A percentile compares a stretch with the other conserved stretches of the same genome.
These are phyloP conservation scores for Mormyrops boulengeri DNA, from an alignment of 2,797 vertebrate species.

Conservation along the genomic window DNA sequence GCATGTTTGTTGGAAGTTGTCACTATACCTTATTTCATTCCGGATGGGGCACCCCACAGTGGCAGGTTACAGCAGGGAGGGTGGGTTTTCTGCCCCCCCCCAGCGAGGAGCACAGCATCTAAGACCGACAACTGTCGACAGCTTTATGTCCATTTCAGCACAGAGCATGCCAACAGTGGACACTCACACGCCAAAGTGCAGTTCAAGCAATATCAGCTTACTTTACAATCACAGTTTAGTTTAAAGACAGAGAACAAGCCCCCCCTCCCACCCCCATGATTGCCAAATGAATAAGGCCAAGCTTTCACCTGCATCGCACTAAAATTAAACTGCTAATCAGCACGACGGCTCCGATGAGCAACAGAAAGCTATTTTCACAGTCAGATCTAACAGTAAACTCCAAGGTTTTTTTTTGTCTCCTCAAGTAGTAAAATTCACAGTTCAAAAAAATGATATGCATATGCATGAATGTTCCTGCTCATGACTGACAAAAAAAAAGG, in stretches of 20 bases:
- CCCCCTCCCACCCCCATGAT: conserved; percentile 38
- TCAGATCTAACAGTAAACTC: conserved; percentile 18
- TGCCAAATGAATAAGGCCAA: conserved; percentile 62
- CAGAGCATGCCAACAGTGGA: conserved; percentile 45
- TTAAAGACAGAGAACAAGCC: conserved; percentile 42
- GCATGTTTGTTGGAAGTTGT: conserved; percentile 61
- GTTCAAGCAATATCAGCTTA: conserved; percentile 57
- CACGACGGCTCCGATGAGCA: background rate
- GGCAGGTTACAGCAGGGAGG: conserved; percentile 40
- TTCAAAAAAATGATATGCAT: conserved; percentile 17
- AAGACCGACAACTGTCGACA: conserved; percentile 50
- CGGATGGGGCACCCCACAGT: conserved; percentile 48
- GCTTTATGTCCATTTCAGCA: conserved; percentile 62
- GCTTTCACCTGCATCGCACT: conserved; percentile 42
- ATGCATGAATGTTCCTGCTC: conserved; percentile 9
- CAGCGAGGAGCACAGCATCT: conserved; percentile 31
- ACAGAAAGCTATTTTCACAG: conserved; percentile 20
- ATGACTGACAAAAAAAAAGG: background rate
- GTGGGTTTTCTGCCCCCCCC: conserved; percentile 28
- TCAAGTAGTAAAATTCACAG: conserved; percentile 27
- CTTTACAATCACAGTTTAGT: conserved; percentile 67
- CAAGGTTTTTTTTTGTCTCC: background rate
- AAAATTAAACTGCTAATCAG: background rate
- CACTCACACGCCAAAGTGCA: conserved; percentile 68
- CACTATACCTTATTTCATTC: conserved; percentile 59